These are phyloP conservation scores for Tretioscincus oriximinensis DNA, from an alignment of 2,113 vertebrate genomes.

Conservation along the genomic window DNA sequence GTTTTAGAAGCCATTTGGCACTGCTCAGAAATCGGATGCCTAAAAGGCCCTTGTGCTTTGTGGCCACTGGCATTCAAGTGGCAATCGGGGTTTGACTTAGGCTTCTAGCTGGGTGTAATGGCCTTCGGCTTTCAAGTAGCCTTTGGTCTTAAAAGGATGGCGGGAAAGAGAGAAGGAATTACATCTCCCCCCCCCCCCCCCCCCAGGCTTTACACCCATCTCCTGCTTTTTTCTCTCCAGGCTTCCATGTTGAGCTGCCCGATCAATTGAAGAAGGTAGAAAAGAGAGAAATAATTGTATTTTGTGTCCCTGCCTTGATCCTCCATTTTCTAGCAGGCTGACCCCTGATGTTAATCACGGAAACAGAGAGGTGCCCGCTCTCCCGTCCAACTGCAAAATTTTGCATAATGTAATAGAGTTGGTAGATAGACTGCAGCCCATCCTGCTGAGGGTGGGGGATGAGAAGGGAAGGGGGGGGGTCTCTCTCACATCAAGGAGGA, in stretches of 20 bases:
- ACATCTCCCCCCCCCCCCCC: not conserved
- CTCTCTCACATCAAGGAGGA: slow-evolving; percentile 2
- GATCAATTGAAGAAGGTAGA: not conserved
- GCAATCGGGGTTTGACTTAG: not conserved
- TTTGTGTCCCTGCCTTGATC: fast-evolving
- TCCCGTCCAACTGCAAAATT: slow-evolving; percentile 37
- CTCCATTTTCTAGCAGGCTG: not conserved
- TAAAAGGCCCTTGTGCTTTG: not conserved
- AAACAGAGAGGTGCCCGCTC: slow-evolving; percentile 21
- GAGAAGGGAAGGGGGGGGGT: not conserved
- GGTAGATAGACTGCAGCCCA: slow-evolving; percentile 27
- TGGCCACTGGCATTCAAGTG: not conserved
- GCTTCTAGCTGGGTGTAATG: not conserved
- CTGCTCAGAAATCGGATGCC: not conserved
- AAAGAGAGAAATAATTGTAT: not conserved
- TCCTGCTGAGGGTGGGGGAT: not conserved
- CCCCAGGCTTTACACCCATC: not conserved
- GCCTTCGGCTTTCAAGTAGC: not conserved
- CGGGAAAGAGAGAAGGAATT: not conserved
- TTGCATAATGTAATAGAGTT: slow-evolving; percentile 32
- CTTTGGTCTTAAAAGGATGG: not conserved
- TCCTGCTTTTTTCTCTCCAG: slow-evolving; percentile 11
- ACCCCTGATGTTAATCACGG: slow-evolving; percentile 11
- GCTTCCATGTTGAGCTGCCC: not conserved
- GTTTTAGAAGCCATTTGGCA: slow-evolving; percentile 10